A percentile compares a stretch with the other conserved stretches of the same genome.
phyloP scores from a whole-genome alignment of 2,113 vertebrate genomes.

The Malurus elegans region DNA sequence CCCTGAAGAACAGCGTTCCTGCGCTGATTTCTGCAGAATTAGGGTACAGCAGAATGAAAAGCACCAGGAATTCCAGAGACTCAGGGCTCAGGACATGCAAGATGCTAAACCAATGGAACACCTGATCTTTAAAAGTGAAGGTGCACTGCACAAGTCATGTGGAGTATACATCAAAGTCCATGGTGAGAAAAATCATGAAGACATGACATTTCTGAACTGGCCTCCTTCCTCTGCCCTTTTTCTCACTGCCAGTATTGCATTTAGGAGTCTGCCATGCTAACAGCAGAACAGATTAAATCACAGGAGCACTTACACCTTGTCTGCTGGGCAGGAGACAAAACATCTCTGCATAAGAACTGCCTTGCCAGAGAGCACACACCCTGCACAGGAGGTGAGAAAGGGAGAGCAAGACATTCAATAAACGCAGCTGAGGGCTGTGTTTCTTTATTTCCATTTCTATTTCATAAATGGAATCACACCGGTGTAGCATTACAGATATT shows the following conservation, averaged over 20 bases:
- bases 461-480: not conserved
- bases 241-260: not conserved
- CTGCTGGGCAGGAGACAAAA: not conserved
- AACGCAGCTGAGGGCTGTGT: not conserved
- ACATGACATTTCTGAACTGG: constrained; percentile 63
- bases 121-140: constrained; percentile 53
- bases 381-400: not conserved
- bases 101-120: constrained; percentile 13
- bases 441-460: not conserved
- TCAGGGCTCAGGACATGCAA: not conserved
- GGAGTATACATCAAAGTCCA: constrained; percentile 46
- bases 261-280: not conserved
- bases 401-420: not conserved
- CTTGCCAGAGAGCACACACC: not conserved
- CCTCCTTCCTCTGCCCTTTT: constrained; percentile 45
- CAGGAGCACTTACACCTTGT: not conserved
- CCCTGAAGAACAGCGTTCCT: not conserved
- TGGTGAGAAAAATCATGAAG: constrained; percentile 58
- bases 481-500: not conserved
- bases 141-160: constrained; percentile 22
- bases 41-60: not conserved
- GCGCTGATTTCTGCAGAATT: not conserved
- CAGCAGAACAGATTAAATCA: constrained; percentile 13
- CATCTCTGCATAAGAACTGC: not conserved
- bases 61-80: not conserved